phyloP scores from a whole-genome alignment of 2,888 invertebrate genomes.

The Sinelater perroti region DNA sequence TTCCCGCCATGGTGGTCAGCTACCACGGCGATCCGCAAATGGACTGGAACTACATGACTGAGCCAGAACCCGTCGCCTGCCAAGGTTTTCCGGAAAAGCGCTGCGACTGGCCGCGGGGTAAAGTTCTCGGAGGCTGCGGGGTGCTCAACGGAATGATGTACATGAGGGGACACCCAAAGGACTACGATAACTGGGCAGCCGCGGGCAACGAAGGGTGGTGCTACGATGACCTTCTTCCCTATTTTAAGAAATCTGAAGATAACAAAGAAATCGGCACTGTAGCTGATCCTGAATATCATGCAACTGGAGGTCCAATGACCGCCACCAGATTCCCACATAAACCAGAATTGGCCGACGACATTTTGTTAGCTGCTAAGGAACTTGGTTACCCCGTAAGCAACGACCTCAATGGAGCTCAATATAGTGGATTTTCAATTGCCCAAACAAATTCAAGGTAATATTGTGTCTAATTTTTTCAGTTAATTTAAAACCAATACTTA shows the following conservation, averaged over 20 bases:
- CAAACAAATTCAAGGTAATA: constrained; percentile 70
- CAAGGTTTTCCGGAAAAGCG: constrained; percentile 63
- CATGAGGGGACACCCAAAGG: constrained; percentile 76
- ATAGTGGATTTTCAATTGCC: constrained; percentile 72
- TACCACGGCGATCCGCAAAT: constrained; percentile 69
- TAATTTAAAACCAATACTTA: no score
- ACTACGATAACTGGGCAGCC: constrained; percentile 79
- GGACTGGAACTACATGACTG: constrained; percentile 75
- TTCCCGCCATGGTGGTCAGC: constrained; percentile 75
- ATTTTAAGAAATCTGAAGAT: constrained; percentile 74
- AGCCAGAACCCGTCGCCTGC: constrained; percentile 71
- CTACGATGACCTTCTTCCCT: constrained; percentile 79
- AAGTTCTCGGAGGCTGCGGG: constrained; percentile 74
- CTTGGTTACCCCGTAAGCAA: constrained; percentile 69
- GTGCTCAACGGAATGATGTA: constrained; percentile 88
- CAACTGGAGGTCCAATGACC: constrained; percentile 69
- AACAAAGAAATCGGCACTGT: constrained; percentile 69
- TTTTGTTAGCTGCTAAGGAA: constrained; percentile 70
- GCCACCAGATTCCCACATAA: constrained; percentile 72
- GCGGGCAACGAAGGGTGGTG: constrained; percentile 81
- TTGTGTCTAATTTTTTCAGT: not conserved
- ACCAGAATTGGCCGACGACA: constrained; percentile 69
- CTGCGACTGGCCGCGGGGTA: constrained; percentile 76
- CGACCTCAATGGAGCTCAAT: constrained; percentile 71
- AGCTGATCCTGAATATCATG: constrained; percentile 70